Conservation (phyloP, 1,140 invertebrate species). For the Galleria mellonella region DNA sequence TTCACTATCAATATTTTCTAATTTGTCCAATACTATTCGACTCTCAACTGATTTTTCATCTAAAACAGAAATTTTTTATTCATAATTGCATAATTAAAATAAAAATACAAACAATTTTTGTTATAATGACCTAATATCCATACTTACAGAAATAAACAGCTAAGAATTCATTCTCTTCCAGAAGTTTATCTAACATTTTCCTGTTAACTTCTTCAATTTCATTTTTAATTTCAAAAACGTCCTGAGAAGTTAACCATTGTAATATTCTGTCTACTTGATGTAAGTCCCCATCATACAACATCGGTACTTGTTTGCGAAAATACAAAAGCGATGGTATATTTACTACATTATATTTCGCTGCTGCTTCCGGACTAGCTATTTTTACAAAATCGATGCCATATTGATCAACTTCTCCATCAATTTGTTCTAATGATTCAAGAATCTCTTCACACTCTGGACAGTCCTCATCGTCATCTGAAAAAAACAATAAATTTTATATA, state of each 20-base stretch:
- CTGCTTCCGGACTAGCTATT: constrained; percentile 88
- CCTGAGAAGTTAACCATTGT: constrained; percentile 93
- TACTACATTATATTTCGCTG: constrained; percentile 86
- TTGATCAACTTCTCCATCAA: constrained; percentile 94
- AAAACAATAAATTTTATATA: constrained; percentile 12
- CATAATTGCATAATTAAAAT: neutral
- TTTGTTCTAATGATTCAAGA: constrained; percentile 91
- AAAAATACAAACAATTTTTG: neutral
- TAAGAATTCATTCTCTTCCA: constrained; percentile 95
- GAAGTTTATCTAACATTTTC: constrained; percentile 94
- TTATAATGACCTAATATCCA: neutral
- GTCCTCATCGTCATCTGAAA: constrained; percentile 91
- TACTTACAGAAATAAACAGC: constrained; percentile 96
- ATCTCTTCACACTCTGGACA: constrained; percentile 93
- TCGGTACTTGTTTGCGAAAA: constrained; percentile 89
- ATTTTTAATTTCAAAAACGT: constrained; percentile 96
- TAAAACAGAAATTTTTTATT: constrained; percentile 52
- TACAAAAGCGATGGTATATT: constrained; percentile 92
- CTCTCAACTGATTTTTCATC: constrained; percentile 89
- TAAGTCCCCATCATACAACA: constrained; percentile 94
- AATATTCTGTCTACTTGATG: constrained; percentile 90
- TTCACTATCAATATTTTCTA: constrained; percentile 95
- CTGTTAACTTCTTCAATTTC: constrained; percentile 97
- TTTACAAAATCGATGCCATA: constrained; percentile 97
- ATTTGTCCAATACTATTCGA: constrained; percentile 84